These are phyloP conservation scores for Ammodytes dubius DNA, from an alignment of 2,113 vertebrate species.

Conservation along the genomic window DNA sequence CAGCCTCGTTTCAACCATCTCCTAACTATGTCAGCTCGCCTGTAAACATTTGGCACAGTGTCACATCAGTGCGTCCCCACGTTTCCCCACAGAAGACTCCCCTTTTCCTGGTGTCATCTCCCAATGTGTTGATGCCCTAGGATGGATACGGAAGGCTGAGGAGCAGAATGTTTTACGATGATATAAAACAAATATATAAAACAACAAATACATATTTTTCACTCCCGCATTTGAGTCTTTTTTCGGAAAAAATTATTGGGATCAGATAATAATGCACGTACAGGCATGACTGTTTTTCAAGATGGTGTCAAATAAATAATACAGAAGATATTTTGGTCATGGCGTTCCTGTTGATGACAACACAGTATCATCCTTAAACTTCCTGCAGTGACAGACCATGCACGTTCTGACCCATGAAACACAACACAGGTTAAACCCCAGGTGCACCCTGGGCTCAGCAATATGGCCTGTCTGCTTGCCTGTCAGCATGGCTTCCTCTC, in stretches of 20 bases:
- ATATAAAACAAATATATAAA: not conserved
- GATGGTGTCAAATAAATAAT: not conserved
- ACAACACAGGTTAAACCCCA: constrained; percentile 33
- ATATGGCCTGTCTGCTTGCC: not conserved
- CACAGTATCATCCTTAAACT: not conserved
- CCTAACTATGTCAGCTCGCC: constrained; percentile 81
- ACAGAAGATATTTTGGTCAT: constrained; percentile 55
- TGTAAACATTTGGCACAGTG: constrained; percentile 81
- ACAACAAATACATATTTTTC: not conserved
- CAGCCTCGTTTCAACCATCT: constrained; percentile 76
- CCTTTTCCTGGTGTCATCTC: constrained; percentile 56
- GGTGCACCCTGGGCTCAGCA: constrained; percentile 11
- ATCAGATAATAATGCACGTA: not conserved
- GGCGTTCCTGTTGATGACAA: constrained; percentile 14
- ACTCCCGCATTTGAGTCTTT: not conserved
- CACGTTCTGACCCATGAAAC: constrained; percentile 32
- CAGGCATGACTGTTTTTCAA: not conserved
- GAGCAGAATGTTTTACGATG: not conserved
- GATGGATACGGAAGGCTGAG: constrained; percentile 37
- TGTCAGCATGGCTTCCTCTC: not conserved
- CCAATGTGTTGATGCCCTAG: constrained; percentile 32
- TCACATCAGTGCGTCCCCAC: constrained; percentile 58
- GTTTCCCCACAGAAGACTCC: constrained; percentile 58
- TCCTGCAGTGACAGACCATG: not conserved
- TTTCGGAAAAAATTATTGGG: not conserved